phyloP scores from a whole-genome alignment of 2,888 invertebrate species.

The Palloptera scutellata region DNA sequence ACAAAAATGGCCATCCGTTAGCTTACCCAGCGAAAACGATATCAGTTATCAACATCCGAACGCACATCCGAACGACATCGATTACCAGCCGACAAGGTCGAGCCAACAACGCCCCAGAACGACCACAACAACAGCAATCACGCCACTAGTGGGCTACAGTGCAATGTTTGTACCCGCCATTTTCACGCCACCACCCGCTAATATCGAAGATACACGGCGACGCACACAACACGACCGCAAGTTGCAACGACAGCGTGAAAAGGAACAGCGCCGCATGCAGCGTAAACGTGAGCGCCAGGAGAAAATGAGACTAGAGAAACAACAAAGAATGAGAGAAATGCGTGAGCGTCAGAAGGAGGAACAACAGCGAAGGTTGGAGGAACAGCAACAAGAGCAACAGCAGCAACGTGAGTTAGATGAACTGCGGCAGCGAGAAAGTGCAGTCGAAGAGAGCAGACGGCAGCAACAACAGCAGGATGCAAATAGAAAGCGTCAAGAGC shows the following conservation, averaged over 20 bases:
- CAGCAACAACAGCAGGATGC: slow-evolving; percentile 43
- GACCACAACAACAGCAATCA: slow-evolving; percentile 33
- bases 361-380: slow-evolving; percentile 36
- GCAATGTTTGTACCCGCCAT: slow-evolving; percentile 39
- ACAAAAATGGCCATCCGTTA: slow-evolving; percentile 27
- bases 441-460: slow-evolving; percentile 41
- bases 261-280: slow-evolving; percentile 49
- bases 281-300: slow-evolving; percentile 48
- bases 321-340: slow-evolving; percentile 41
- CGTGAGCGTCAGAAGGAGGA: slow-evolving; percentile 34
- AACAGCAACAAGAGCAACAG: slow-evolving; percentile 39
- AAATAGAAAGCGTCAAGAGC: slow-evolving; percentile 42
- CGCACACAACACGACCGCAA: slow-evolving; percentile 52
- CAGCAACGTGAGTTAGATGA: slow-evolving; percentile 30
- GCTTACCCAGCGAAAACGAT: slow-evolving; percentile 45
- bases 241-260: slow-evolving; percentile 50
- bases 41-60: slow-evolving; percentile 43
- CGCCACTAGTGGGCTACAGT: slow-evolving; percentile 37
- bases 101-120: slow-evolving; percentile 31
- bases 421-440: slow-evolving; percentile 38
- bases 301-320: slow-evolving; percentile 42
- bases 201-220: slow-evolving; percentile 20
- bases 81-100: slow-evolving; percentile 37
- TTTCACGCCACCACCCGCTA: slow-evolving; percentile 12
- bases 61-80: slow-evolving; percentile 40